Conservation (phyloP, 2,888 invertebrate species). For the Nesidiocoris tenuis region DNA sequence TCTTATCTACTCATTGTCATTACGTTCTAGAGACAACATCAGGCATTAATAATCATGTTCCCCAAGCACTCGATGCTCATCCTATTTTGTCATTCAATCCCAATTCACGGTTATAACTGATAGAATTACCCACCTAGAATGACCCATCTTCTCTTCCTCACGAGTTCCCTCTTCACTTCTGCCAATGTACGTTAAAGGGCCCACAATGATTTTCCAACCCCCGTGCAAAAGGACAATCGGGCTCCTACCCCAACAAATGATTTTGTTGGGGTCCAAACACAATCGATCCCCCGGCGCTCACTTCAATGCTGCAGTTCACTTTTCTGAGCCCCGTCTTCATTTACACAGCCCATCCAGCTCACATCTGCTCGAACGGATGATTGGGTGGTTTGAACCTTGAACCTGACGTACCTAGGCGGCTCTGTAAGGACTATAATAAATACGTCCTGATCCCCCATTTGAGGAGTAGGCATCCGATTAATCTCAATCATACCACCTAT, state of each 20-base stretch:
- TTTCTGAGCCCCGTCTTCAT: neutral
- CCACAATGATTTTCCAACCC: slow-evolving; percentile 9
- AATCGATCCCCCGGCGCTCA: neutral
- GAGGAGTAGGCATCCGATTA: neutral
- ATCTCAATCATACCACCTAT: neutral
- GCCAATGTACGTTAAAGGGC: no score
- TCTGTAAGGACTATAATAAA: no score
- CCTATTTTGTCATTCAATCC: no score
- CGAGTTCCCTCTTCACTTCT: neutral
- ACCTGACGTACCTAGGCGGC: neutral
- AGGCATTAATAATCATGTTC: no score
- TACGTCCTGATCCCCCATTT: no score
- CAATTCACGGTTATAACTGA: no score
- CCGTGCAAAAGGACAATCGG: slow-evolving; percentile 6
- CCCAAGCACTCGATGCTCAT: no score
- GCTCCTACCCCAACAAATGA: slow-evolving; percentile 4
- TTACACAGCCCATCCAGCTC: neutral
- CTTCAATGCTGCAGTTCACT: neutral
- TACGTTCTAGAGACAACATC: no score
- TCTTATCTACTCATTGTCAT: no score
- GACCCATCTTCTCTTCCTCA: no score
- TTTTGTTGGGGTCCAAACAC: slow-evolving; percentile 30
- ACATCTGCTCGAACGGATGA: slow-evolving; percentile 13
- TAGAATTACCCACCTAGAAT: no score
- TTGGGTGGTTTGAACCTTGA: slow-evolving; percentile 15